Conservation (phyloP, 2,888 invertebrate genomes). For the Bombyx huttoni region DNA sequence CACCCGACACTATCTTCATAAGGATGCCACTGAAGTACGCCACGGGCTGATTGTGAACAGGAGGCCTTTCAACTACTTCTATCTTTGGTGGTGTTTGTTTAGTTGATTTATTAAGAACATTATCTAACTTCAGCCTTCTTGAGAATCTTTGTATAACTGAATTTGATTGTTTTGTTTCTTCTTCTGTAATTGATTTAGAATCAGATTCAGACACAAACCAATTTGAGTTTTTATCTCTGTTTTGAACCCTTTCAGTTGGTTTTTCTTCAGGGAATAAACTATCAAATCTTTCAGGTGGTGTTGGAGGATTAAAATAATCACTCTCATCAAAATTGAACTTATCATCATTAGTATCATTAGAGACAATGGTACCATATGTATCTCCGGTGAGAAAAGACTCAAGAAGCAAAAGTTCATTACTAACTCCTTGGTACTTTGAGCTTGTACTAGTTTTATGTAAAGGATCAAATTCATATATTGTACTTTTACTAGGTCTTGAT, state of each 20-base stretch:
- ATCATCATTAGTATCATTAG: conserved; percentile 49
- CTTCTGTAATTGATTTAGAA: conserved; percentile 17
- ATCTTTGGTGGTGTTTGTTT: conserved; percentile 29
- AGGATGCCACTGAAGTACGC: conserved; percentile 75
- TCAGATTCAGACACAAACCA: conserved; percentile 44
- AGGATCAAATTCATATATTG: conserved; percentile 84
- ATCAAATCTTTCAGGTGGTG: conserved; percentile 75
- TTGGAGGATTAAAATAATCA: conserved; percentile 70
- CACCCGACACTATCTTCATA: conserved; percentile 72
- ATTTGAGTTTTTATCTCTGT: conserved; percentile 52
- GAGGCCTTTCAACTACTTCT: conserved; percentile 61
- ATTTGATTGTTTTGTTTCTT: conserved; percentile 27
- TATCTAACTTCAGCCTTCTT: conserved; percentile 64
- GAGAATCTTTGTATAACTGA: conserved; percentile 54
- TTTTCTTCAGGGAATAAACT: conserved; percentile 63
- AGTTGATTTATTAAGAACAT: conserved; percentile 39
- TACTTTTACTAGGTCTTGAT: conserved; percentile 61
- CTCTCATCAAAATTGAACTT: conserved; percentile 41
- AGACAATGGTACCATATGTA: conserved; percentile 75
- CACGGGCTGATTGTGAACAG: conserved; percentile 51
- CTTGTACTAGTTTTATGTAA: conserved; percentile 32
- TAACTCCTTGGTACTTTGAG: conserved; percentile 52
- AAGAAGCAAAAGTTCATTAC: conserved; percentile 75
- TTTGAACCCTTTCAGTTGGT: conserved; percentile 14
- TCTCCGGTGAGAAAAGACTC: conserved; percentile 80